Base-by-base conservation (phyloP, 1,140 invertebrate genomes). In the Drosophila miranda region DNA sequence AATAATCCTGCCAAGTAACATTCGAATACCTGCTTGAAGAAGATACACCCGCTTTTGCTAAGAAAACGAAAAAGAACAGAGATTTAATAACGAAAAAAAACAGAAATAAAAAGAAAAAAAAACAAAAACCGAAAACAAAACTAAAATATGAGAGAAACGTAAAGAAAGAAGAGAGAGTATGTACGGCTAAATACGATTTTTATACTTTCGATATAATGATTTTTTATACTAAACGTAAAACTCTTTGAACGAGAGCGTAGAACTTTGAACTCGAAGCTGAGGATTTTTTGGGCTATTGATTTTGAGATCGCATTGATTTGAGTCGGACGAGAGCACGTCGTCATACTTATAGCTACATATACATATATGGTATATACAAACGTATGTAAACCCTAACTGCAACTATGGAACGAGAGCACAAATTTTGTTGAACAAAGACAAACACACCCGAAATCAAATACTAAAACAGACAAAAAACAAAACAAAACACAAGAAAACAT, bases 1-100 rank as follows among this genome's bases (percentile, higher is more conserved):
- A 89, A 87, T 89, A 89, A 89, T 89, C 87, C 87, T 89, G 87
- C 87, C 87, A 89, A 89, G 87, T 83, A 89, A 89, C 78, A 89
- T 89, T 89, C 79, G 82, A 88, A 88, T 88, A 89, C 87, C 87
- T 89, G 87, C 87, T 89, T 89, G 75, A 89, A 83, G 82, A 87
- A 87, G 83, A 89, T 78, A 89, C 88, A 89, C 87, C 87, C 87
- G 87, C 87, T 89, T 89, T 89, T 89, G 87, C 87, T 89, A 89
- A 89, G 71, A 41, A 60, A 46, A 56, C 38, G 30, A 76, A 53
- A n/a, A 67, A 67, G 62, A 77, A 28, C 63, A 76, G 71, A 63
- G 73, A 64, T 48, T 55, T 54, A 78, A 74, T 55, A 62, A 16
- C 16, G 16, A 70, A 56, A 42, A 34, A 9, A 74, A 54, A 67